Conservation (phyloP, 2,113 vertebrate species). For the Seriola dumerili region DNA sequence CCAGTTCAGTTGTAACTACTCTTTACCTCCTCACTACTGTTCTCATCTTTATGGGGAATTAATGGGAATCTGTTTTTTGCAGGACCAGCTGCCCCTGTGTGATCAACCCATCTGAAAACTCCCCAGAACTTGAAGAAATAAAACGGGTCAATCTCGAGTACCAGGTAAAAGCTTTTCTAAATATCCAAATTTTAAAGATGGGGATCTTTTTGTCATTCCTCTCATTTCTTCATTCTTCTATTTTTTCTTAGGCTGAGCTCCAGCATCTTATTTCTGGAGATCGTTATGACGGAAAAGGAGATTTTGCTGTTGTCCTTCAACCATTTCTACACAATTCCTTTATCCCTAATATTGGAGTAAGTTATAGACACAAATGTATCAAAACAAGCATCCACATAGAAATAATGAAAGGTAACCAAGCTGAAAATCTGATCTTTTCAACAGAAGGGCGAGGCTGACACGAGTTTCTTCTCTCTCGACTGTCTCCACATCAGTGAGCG, state of each 20-base stretch:
- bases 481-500: slow-evolving; percentile 91
- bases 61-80: slow-evolving; percentile 21
- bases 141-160: slow-evolving; percentile 87
- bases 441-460: slow-evolving; percentile 84
- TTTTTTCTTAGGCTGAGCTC: slow-evolving; percentile 61
- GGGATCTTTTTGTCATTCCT: not conserved
- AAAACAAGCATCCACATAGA: not conserved
- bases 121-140: slow-evolving; percentile 84
- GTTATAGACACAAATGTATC: slow-evolving; percentile 48
- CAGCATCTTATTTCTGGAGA: slow-evolving; percentile 77
- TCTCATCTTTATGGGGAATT: not conserved
- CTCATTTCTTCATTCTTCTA: not conserved
- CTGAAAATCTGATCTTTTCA: slow-evolving; percentile 2
- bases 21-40: not conserved
- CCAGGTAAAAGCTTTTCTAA: slow-evolving; percentile 84
- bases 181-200: not conserved
- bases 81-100: slow-evolving; percentile 90
- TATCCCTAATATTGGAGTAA: slow-evolving; percentile 85
- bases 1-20: too few species aligned
- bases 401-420: not conserved
- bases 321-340: slow-evolving; percentile 88
- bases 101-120: slow-evolving; percentile 79
- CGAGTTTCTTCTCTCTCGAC: slow-evolving; percentile 91
- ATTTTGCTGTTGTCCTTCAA: slow-evolving; percentile 89
- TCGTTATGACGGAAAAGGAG: slow-evolving; percentile 84